Evolutionary conservation across 2,113 vertebrate genomes (phyloP).

Genomic region (Gnathonemus echidnorhynchus): DNA sequence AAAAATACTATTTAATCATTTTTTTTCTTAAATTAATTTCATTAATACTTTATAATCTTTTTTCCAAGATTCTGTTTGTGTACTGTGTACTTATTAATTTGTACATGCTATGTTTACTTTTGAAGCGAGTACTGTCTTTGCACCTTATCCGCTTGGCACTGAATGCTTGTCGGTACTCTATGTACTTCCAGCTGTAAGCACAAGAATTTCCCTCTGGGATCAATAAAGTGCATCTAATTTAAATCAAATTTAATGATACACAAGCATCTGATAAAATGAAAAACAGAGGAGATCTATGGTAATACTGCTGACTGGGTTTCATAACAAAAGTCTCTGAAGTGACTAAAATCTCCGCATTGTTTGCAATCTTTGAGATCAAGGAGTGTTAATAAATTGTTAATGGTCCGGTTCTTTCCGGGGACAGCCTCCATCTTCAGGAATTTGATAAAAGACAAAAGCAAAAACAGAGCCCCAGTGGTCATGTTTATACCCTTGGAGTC

Average conservation of each 20-base stretch:
- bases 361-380: background rate
- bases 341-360: background rate
- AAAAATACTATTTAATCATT: background rate
- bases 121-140: background rate
- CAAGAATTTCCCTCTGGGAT: background rate
- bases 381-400: background rate
- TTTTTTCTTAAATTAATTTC: background rate
- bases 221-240: background rate
- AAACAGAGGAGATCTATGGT: background rate
- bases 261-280: background rate
- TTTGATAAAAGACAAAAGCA: background rate
- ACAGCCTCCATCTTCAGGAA: background rate
- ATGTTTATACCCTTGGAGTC: background rate
- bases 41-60: background rate
- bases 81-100: background rate
- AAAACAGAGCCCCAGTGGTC: background rate
- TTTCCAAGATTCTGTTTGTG: background rate
- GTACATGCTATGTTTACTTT: background rate
- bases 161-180: background rate
- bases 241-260: background rate
- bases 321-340: background rate
- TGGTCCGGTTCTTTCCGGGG: background rate
- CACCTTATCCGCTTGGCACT: background rate
- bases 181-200: background rate
- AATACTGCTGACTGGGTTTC: background rate